These are phyloP conservation scores for Temnothorax nylanderi DNA, from an alignment of 1,140 invertebrate genomes.

Conservation along the genomic window DNA sequence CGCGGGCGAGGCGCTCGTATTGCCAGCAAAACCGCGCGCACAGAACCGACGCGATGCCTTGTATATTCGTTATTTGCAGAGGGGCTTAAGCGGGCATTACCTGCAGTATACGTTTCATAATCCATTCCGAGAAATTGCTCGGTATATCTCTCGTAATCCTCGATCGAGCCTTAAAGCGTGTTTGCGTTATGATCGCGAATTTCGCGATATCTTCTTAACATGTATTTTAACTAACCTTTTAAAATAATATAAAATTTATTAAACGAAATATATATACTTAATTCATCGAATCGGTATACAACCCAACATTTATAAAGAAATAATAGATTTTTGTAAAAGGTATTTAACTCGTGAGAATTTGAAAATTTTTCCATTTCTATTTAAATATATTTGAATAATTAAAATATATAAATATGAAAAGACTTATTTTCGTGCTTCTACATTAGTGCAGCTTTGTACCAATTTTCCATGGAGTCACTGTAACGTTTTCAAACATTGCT, in stretches of 20 bases:
- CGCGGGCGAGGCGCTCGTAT: slow-evolving; percentile 31
- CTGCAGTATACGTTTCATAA: slow-evolving; percentile 18
- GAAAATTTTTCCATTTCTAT: neutral
- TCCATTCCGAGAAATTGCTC: slow-evolving; percentile 41
- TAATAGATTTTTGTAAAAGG: neutral
- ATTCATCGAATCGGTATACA: neutral
- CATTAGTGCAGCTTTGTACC: neutral
- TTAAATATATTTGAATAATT: neutral
- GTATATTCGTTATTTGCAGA: slow-evolving; percentile 32
- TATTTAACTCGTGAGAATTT: neutral
- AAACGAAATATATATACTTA: neutral
- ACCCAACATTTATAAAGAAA: neutral
- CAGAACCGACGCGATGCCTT: slow-evolving; percentile 9
- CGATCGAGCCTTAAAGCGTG: slow-evolving; percentile 32
- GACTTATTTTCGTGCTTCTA: neutral
- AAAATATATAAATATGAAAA: neutral
- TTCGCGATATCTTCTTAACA: neutral
- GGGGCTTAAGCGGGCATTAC: slow-evolving; percentile 35
- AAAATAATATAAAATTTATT: slow-evolving; percentile 8
- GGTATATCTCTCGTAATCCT: slow-evolving; percentile 35
- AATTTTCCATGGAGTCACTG: neutral
- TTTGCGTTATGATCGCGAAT: slow-evolving; percentile 36
- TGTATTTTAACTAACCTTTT: neutral
- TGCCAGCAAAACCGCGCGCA: neutral
- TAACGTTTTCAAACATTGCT: neutral